Percentiles rank a stretch among this genome's conserved stretches.
phyloP scores from a whole-genome alignment of 2,113 vertebrate species.

The Sinocyclocheilus anshuiensis region DNA sequence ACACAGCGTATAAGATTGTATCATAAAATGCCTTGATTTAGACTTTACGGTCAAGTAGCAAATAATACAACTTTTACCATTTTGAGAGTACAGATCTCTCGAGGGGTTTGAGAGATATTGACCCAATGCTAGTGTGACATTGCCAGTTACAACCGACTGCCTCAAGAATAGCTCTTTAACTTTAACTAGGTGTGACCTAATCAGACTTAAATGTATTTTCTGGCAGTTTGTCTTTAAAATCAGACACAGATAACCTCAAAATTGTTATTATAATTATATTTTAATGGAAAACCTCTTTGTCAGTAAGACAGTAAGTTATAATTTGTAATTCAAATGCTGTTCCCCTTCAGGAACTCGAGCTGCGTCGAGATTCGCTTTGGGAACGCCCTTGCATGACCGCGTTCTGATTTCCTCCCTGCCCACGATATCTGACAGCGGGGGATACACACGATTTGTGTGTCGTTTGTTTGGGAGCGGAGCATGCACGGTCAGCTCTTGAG shows the following conservation, averaged over 20 bases:
- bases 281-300: background rate
- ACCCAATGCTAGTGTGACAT: background rate
- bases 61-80: slow-evolving; percentile 15
- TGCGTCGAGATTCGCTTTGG: no score
- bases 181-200: slow-evolving; percentile 42
- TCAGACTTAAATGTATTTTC: slow-evolving; percentile 50
- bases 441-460: no score
- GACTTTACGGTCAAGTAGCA: slow-evolving; percentile 24
- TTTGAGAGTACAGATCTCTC: background rate
- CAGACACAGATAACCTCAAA: slow-evolving; percentile 51
- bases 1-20: slow-evolving; percentile 29
- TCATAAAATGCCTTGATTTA: slow-evolving; percentile 38
- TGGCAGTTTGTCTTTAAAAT: slow-evolving; percentile 47
- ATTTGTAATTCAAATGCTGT: background rate
- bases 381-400: no score
- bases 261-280: background rate
- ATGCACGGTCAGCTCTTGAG: no score
- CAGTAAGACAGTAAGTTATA: no score
- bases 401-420: no score
- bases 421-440: no score
- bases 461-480: no score
- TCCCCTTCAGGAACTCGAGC: no score
- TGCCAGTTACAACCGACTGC: background rate
- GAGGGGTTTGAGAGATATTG: background rate
- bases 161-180: slow-evolving; percentile 37